Evolutionary conservation across 2,888 invertebrate species (phyloP).

Genomic region (Arctia plantaginis): DNA sequence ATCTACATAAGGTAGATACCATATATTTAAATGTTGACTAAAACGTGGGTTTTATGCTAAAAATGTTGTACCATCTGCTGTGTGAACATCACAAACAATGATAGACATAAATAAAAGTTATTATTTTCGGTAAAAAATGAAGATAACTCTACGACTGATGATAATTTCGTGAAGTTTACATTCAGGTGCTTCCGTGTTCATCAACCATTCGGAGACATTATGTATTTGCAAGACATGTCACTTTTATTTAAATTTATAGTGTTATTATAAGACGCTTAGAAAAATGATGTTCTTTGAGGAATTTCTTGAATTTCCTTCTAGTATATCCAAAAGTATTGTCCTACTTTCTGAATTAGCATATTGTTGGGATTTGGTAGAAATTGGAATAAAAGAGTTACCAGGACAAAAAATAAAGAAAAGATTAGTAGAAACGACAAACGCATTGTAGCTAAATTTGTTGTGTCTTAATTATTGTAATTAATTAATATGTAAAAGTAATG

Average conservation of each 20-base stretch:
- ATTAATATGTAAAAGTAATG: not conserved
- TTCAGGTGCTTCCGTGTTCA: not conserved
- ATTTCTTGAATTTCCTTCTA: no score
- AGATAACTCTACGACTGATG: not conserved
- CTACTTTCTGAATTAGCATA: no score
- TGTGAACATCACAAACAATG: not conserved
- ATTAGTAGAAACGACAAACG: not conserved
- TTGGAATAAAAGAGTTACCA: not conserved
- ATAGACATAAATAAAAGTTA: not conserved
- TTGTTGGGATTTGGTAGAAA: no score
- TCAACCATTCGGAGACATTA: not conserved
- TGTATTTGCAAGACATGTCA: not conserved
- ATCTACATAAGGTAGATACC: not conserved
- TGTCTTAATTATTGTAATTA: not conserved
- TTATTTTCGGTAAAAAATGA: conserved; percentile 3
- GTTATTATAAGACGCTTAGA: no score
- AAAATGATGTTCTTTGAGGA: no score
- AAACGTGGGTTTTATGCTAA: not conserved
- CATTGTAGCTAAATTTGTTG: not conserved
- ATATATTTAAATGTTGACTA: not conserved
- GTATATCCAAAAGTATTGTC: no score
- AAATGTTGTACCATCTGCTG: not conserved
- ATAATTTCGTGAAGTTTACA: conserved; percentile 3
- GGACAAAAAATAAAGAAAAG: not conserved
- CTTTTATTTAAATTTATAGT: no score